Evolutionary conservation across 2,888 invertebrate genomes (phyloP).

Genomic region (Polia nebulosa): DNA sequence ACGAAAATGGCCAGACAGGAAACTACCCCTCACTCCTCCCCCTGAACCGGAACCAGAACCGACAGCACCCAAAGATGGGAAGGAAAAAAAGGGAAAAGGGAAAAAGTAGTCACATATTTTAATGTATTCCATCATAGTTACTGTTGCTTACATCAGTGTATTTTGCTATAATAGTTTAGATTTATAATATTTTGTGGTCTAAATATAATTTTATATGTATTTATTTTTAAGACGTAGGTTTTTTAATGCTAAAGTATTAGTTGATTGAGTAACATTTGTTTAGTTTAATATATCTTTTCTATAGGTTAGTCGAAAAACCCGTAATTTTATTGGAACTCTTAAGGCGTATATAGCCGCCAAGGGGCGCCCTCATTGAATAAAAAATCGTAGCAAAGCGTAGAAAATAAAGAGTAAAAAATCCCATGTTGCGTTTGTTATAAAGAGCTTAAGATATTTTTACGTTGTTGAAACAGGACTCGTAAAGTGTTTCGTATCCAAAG

Average conservation of each 20-base stretch:
- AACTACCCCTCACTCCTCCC: constrained; percentile 77
- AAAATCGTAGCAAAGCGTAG: too few relatives aligned
- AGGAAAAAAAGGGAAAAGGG: too few relatives aligned
- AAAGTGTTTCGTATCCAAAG: too few relatives aligned
- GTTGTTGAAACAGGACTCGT: too few relatives aligned
- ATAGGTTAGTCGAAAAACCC: too few relatives aligned
- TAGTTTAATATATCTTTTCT: constrained; percentile 15
- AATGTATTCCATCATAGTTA: neutral
- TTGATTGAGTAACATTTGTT: constrained; percentile 18
- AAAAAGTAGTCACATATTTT: neutral
- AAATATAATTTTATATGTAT: constrained; percentile 9
- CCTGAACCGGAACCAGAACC: constrained; percentile 67
- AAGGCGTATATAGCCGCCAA: too few relatives aligned
- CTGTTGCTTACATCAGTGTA: neutral
- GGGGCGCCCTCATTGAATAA: too few relatives aligned
- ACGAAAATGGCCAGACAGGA: constrained; percentile 81
- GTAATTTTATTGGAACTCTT: too few relatives aligned
- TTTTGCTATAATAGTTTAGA: constrained; percentile 17
- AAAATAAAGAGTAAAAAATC: too few relatives aligned
- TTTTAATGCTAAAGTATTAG: constrained; percentile 2
- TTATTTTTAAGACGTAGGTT: constrained; percentile 8
- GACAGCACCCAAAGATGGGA: too few relatives aligned
- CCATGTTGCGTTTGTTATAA: too few relatives aligned
- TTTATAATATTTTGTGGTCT: constrained; percentile 5
- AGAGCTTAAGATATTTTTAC: too few relatives aligned